phyloP scores from a whole-genome alignment of 2,797 vertebrate species.

The Acanthis flammea region DNA sequence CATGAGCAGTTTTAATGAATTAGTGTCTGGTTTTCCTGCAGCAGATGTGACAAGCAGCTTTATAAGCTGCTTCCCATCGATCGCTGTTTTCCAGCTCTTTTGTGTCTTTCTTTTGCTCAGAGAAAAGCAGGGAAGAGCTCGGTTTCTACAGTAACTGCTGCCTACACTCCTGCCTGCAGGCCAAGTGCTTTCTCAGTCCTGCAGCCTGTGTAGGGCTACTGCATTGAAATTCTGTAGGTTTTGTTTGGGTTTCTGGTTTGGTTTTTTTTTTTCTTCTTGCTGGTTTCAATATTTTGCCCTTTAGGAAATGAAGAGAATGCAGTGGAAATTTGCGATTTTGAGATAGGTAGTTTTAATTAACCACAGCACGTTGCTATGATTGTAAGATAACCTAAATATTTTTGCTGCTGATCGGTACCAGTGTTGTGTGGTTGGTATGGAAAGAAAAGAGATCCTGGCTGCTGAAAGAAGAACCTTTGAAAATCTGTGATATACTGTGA shows the following conservation, averaged over 20 bases:
- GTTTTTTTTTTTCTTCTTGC: background rate
- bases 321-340: background rate
- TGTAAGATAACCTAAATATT: background rate
- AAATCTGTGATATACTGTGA: background rate
- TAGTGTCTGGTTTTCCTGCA: constrained; percentile 74
- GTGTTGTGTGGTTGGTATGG: background rate
- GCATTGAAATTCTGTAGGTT: constrained; percentile 46
- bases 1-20: constrained; percentile 77
- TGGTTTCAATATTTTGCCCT: constrained; percentile 29
- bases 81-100: constrained; percentile 70
- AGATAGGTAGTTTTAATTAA: background rate
- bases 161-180: constrained; percentile 67
- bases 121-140: constrained; percentile 66
- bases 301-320: background rate
- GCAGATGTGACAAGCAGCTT: constrained; percentile 76
- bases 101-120: constrained; percentile 71
- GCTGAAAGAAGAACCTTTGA: background rate
- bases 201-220: constrained; percentile 47
- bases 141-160: constrained; percentile 78
- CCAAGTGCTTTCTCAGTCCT: constrained; percentile 55
- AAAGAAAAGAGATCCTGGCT: background rate
- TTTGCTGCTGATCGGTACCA: background rate
- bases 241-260: background rate
- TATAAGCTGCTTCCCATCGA: constrained; percentile 74
- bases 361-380: background rate